These are phyloP conservation scores for Melieria crassipennis DNA, from an alignment of 2,888 invertebrate genomes.

Conservation along the genomic window DNA sequence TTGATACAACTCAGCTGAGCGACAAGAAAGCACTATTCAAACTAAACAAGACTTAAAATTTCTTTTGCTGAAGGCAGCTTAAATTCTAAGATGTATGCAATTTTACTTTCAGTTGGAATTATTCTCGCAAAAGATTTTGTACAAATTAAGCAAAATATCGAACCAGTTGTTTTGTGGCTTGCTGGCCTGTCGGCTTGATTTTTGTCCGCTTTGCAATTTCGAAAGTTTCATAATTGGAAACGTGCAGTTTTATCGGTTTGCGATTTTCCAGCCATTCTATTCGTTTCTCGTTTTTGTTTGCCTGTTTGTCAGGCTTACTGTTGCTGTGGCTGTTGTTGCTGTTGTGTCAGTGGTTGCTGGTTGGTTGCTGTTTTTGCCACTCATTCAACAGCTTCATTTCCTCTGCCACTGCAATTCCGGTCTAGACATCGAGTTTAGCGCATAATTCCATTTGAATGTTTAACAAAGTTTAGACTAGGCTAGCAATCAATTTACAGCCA, in stretches of 20 bases:
- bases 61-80: no score
- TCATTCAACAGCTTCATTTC: slow-evolving; percentile 33
- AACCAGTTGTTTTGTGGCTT: no score
- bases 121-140: no score
- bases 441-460: slow-evolving; percentile 9
- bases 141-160: no score
- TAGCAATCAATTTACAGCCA: no score
- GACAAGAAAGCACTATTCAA: no score
- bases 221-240: slow-evolving; percentile 13
- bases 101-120: no score
- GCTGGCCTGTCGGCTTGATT: background rate
- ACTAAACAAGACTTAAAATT: no score
- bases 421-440: slow-evolving; percentile 26
- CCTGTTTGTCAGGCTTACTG: background rate
- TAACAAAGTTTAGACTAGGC: background rate
- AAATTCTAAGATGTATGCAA: no score
- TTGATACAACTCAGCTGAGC: background rate
- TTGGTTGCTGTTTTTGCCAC: slow-evolving; percentile 9
- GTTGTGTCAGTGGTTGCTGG: background rate
- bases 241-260: slow-evolving; percentile 4
- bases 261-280: background rate
- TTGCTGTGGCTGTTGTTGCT: slow-evolving; percentile 1
- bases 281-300: background rate
- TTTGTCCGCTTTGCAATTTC: background rate
- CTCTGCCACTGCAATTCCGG: slow-evolving; percentile 35